Base-by-base conservation (phyloP, 2,113 vertebrate genomes). In the Sinocyclocheilus anshuiensis region DNA sequence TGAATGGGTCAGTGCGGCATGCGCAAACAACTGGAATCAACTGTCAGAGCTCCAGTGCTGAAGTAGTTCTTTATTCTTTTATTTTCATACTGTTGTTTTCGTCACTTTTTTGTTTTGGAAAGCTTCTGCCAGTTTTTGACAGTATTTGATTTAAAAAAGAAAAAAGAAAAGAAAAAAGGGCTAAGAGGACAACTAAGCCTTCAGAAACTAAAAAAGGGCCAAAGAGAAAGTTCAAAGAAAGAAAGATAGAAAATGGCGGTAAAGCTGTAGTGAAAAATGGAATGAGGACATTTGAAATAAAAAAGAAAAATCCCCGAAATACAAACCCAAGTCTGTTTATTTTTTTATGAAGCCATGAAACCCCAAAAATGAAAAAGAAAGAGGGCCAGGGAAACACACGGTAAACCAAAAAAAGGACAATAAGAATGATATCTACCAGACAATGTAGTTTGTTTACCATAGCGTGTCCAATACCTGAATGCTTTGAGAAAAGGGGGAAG, bases 361-460 rank as follows among this genome's bases (percentile, higher is more conserved):
- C 90, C 81, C 89, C 93, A 88, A 93, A 76, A 88, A 94, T 86
- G 63, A 88, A 93, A 87, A 86, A 91, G 90, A 89, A 92, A 90
- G 88, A 91, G 85, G 85, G 86, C 84, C 82, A 87, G 90, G 94
- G 93, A 92, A 95, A 94, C 92, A 94, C 96, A 99, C 95, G 93
- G 96, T 96, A 98, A 98, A 97, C 95, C 95, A 94, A 97, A 96
- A 97, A 92, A 93, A 96, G 93, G 94, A 97, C 92, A 96, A 96
- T 94, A 96, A 96, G 93, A 96, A 96, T 97, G 96, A 98, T 99
- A 99, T 99, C 96, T 99, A 99, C 98, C 98, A 98, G 94, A 97
- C 97, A 99, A 95, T 98, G 98, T 94, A 99, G 97, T 96, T 96
- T 98, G 97, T 99, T 99, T 96, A 97, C 95, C 97, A 98, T 95